A percentile compares a stretch with the other conserved stretches of the same genome.
Conservation (phyloP, 2,888 invertebrate species). For the Athetis lepigone region DNA sequence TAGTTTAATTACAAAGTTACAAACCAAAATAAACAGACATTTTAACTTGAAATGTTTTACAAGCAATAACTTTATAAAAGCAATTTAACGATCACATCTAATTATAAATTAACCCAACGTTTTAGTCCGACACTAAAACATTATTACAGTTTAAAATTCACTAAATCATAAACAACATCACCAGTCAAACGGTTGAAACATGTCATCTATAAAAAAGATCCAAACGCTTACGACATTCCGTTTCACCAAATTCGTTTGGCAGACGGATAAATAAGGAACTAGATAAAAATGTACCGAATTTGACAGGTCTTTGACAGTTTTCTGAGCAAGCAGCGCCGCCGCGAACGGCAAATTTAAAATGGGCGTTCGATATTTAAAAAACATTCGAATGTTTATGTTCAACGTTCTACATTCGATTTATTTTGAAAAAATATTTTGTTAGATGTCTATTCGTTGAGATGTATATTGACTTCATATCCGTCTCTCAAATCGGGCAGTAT, state of each 20-base stretch:
- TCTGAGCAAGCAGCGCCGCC: slow-evolving; percentile 33
- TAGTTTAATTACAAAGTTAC: not conserved
- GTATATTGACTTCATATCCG: slow-evolving; percentile 24
- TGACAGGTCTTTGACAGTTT: slow-evolving; percentile 33
- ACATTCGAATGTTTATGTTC: slow-evolving; percentile 45
- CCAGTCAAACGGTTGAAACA: slow-evolving; percentile 63
- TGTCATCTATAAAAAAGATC: slow-evolving; percentile 49
- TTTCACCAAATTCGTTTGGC: slow-evolving; percentile 5
- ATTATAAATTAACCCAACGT: slow-evolving; percentile 55
- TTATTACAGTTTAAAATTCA: slow-evolving; percentile 62
- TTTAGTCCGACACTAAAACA: slow-evolving; percentile 41
- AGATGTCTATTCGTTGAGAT: slow-evolving; percentile 10
- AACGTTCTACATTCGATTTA: slow-evolving; percentile 42
- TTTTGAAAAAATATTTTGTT: slow-evolving; percentile 34
- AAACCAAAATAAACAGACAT: not conserved
- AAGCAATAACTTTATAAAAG: slow-evolving; percentile 34
- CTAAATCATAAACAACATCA: slow-evolving; percentile 68
- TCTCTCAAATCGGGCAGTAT: slow-evolving; percentile 5
- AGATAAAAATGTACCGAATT: slow-evolving; percentile 32
- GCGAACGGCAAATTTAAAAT: slow-evolving; percentile 10
- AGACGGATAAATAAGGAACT: slow-evolving; percentile 40
- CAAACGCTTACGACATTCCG: slow-evolving; percentile 38
- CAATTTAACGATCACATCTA: slow-evolving; percentile 47
- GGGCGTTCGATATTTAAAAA: slow-evolving; percentile 28
- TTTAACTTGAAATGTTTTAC: slow-evolving; percentile 27